A percentile compares a stretch with the other conserved stretches of the same genome.
phyloP scores from a whole-genome alignment of 2,797 vertebrate genomes.

The Dallia pectoralis region DNA sequence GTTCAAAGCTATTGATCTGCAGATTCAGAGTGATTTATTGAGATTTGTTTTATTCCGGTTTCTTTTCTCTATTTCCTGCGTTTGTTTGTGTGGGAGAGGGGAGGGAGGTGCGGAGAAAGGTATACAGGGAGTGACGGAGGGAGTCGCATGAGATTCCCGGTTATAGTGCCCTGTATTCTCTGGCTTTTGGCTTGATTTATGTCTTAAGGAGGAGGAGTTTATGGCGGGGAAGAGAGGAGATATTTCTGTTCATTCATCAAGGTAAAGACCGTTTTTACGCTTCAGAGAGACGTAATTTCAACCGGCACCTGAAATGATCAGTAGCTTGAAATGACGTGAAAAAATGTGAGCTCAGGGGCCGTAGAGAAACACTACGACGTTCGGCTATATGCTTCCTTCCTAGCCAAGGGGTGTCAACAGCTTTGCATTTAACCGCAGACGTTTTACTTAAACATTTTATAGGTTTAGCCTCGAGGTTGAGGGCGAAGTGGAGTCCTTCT shows the following conservation, averaged over 20 bases:
- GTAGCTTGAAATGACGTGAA: not conserved
- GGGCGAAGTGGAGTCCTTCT: slow-evolving; percentile 50
- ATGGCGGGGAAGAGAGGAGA: slow-evolving; percentile 45
- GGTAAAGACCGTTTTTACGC: slow-evolving; percentile 57
- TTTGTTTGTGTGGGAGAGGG: slow-evolving; percentile 3
- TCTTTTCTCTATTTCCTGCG: slow-evolving; percentile 25
- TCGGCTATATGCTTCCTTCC: slow-evolving; percentile 10
- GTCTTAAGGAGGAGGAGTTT: slow-evolving; percentile 49
- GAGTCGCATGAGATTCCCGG: slow-evolving; percentile 26
- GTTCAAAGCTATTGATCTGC: slow-evolving; percentile 58
- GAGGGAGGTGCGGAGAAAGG: slow-evolving; percentile 25
- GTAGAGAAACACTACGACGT: slow-evolving; percentile 37
- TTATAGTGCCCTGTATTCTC: slow-evolving; percentile 26
- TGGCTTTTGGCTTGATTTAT: slow-evolving; percentile 62
- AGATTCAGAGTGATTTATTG: slow-evolving; percentile 60
- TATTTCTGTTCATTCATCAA: slow-evolving; percentile 57
- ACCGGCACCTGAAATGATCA: not conserved
- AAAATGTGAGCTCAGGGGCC: slow-evolving; percentile 42
- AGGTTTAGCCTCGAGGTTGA: slow-evolving; percentile 59
- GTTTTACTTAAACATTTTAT: slow-evolving; percentile 64
- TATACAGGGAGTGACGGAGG: slow-evolving; percentile 31
- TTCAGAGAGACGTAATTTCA: slow-evolving; percentile 45
- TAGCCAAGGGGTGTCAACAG: slow-evolving; percentile 26
- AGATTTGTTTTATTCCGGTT: slow-evolving; percentile 51
- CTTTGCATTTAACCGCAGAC: slow-evolving; percentile 46